Evolutionary conservation across 2,113 vertebrate species (phyloP).

Genomic region (Drymodes brunneopygia): DNA sequence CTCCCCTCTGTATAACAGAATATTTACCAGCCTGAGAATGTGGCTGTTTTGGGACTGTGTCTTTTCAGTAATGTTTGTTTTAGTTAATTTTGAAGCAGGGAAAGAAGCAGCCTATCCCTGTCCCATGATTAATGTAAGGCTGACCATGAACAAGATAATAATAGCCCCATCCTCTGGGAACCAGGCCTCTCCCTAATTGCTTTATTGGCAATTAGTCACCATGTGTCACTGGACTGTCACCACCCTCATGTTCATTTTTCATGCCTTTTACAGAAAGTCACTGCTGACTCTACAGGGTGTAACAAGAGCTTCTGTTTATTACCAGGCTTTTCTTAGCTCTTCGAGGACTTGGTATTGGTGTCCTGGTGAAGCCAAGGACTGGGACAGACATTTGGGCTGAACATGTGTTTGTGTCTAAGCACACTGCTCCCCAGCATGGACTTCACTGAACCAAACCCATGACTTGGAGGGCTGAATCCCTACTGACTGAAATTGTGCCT

Average conservation of each 20-base stretch:
- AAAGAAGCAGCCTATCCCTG: not conserved
- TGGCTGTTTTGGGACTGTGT: slow-evolving; percentile 27
- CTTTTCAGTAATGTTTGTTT: slow-evolving; percentile 47
- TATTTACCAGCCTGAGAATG: slow-evolving; percentile 37
- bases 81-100: not conserved
- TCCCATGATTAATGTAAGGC: slow-evolving; percentile 11
- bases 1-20: not conserved
- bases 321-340: not conserved
- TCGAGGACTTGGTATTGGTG: not conserved
- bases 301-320: slow-evolving; percentile 5
- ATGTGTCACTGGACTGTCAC: slow-evolving; percentile 6
- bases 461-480: not conserved
- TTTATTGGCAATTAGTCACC: slow-evolving; percentile 45
- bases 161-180: slow-evolving; percentile 40
- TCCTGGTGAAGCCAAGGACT: not conserved
- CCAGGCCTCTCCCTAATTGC: not conserved
- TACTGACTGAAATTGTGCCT: not conserved
- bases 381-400: not conserved
- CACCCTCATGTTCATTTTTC: slow-evolving; percentile 14
- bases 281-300: not conserved
- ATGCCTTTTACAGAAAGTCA: slow-evolving; percentile 27
- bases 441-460: not conserved
- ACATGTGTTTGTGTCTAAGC: not conserved
- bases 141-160: slow-evolving; percentile 26
- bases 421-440: fast-evolving